These are phyloP conservation scores for Turritopsis dohrnii DNA, from an alignment of 30 jellyfish, hydroid and myxozoan species.

Conservation along the genomic window DNA sequence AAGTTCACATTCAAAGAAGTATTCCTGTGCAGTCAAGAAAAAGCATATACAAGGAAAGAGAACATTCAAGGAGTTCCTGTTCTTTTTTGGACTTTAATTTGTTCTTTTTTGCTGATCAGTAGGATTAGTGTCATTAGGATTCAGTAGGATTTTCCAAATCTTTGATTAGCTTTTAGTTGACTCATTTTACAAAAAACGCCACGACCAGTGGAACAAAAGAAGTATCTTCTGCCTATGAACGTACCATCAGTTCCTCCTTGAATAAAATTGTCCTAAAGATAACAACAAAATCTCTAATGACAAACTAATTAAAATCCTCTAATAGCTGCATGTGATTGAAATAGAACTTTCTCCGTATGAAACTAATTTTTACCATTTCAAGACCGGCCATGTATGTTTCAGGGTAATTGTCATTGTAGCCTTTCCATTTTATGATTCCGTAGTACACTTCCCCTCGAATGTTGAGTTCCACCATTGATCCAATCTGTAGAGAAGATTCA, in stretches of 20 bases:
- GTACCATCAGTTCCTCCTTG: slow-evolving; percentile 59
- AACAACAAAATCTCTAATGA: neutral
- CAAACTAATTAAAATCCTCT: no score
- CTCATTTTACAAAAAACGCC: slow-evolving; percentile 53
- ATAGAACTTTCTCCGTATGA: no score
- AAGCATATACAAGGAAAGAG: no score
- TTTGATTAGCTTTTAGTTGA: slow-evolving; percentile 46
- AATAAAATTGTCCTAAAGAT: slow-evolving; percentile 51
- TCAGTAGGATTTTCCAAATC: slow-evolving; percentile 29
- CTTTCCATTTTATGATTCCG: slow-evolving; percentile 75
- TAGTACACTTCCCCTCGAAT: slow-evolving; percentile 36
- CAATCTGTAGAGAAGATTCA: slow-evolving; percentile 44
- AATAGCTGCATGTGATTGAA: no score
- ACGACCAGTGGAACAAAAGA: slow-evolving; percentile 52
- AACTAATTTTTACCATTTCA: slow-evolving; percentile 77
- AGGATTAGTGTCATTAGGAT: no score
- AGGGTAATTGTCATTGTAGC: slow-evolving; percentile 6
- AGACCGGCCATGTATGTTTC: slow-evolving; percentile 52
- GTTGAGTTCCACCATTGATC: slow-evolving; percentile 51
- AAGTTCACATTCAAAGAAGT: no score
- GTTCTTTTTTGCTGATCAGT: no score
- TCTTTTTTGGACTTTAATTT: no score
- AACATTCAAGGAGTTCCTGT: no score
- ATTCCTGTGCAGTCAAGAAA: no score
- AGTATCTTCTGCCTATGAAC: slow-evolving; percentile 44